phyloP scores from a whole-genome alignment of 2,888 invertebrate species.

The Beris chalybata region DNA sequence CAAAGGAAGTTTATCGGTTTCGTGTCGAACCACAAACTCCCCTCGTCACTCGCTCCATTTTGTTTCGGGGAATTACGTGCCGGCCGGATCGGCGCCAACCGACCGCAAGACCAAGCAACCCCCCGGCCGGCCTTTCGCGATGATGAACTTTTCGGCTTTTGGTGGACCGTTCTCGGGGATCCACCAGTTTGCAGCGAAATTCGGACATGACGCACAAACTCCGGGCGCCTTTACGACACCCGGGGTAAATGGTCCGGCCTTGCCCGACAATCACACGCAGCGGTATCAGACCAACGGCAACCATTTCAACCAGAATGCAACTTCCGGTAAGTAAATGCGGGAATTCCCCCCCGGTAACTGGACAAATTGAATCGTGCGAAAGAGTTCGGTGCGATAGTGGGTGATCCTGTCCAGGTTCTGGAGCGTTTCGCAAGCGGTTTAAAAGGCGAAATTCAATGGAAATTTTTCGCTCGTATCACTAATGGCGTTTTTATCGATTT shows the following conservation, averaged over 20 bases:
- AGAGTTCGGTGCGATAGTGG: neutral
- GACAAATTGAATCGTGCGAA: neutral
- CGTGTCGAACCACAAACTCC: constrained; percentile 13
- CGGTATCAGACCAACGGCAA: constrained; percentile 57
- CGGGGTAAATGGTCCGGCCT: constrained; percentile 46
- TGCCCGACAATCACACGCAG: constrained; percentile 54
- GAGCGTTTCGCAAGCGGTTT: constrained; percentile 4
- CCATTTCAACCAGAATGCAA: constrained; percentile 56
- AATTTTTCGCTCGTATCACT: constrained; percentile 35
- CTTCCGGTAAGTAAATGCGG: constrained; percentile 52
- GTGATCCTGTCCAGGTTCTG: neutral
- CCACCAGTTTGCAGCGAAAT: constrained; percentile 57
- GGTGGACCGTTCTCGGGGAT: constrained; percentile 57
- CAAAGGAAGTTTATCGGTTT: constrained; percentile 1
- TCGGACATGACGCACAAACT: constrained; percentile 54
- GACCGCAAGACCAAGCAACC: constrained; percentile 6
- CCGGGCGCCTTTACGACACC: constrained; percentile 55
- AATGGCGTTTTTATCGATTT: constrained; percentile 48
- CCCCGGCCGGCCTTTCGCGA: constrained; percentile 36
- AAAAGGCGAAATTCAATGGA: too few relatives aligned
- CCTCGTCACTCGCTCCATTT: constrained; percentile 3
- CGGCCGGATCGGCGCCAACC: constrained; percentile 32
- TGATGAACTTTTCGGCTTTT: constrained; percentile 58
- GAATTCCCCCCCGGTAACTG: constrained; percentile 6
- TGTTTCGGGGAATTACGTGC: neutral